Percentiles rank a stretch among this genome's conserved stretches.
phyloP scores from a whole-genome alignment of 2,888 invertebrate genomes.

The Chaitophorus viminalis region DNA sequence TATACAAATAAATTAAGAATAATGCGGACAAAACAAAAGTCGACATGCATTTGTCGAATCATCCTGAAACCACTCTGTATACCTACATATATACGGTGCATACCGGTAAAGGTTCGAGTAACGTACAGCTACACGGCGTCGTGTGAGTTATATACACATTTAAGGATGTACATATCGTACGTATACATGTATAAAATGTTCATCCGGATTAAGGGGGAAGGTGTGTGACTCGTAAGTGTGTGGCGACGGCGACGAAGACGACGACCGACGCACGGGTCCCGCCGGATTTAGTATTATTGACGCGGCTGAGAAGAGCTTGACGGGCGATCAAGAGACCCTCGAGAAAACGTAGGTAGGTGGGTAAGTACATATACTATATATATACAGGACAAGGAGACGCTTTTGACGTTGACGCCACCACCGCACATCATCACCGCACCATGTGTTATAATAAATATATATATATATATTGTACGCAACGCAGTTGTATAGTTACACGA shows the following conservation, averaged over 20 bases:
- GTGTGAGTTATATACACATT: background rate
- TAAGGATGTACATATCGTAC: background rate
- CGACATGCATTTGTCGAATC: no score
- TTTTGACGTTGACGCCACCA: conserved; percentile 61
- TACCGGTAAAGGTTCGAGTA: background rate
- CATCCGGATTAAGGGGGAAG: conserved; percentile 18
- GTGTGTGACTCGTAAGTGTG: conserved; percentile 39
- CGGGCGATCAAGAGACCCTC: conserved; percentile 59
- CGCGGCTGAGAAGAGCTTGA: conserved; percentile 43
- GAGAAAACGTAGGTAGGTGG: conserved; percentile 40
- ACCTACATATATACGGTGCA: no score
- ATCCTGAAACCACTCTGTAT: no score
- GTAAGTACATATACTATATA: no score
- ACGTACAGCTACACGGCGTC: background rate
- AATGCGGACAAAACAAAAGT: no score
- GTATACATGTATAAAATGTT: background rate
- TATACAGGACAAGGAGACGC: no score
- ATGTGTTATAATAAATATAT: background rate
- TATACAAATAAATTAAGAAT: no score
- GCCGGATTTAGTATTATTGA: conserved; percentile 41
- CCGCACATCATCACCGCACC: background rate
- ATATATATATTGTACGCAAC: no score
- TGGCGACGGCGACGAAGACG: background rate
- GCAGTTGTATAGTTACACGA: background rate
- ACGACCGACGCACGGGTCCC: no score